Conservation (phyloP, 1,140 invertebrate species). For the Phymorhynchus buccinoides region DNA sequence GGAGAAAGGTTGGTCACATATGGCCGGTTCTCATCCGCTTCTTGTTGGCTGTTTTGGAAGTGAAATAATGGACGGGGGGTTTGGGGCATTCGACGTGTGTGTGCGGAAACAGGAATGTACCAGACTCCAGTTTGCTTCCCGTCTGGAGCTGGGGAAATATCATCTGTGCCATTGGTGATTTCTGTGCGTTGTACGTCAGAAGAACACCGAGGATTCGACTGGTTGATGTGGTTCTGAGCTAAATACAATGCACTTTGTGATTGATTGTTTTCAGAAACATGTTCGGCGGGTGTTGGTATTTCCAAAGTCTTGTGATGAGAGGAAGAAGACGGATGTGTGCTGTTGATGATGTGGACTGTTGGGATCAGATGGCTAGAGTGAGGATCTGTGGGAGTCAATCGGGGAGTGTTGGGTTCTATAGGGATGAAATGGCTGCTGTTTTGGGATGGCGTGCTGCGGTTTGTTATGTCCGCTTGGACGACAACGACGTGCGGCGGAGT, state of each 20-base stretch:
- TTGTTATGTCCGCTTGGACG: not conserved
- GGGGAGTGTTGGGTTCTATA: no score
- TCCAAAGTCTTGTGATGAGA: not conserved
- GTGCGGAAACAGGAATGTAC: constrained; percentile 11
- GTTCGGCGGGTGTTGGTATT: not conserved
- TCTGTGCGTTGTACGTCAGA: not conserved
- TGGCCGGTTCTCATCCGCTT: not conserved
- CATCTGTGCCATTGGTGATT: not conserved
- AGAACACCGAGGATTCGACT: not conserved
- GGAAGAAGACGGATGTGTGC: not conserved
- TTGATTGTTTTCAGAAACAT: not conserved
- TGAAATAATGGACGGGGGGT: not conserved
- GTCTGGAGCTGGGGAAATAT: not conserved
- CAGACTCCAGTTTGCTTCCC: not conserved
- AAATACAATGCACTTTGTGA: not conserved
- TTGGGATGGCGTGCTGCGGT: not conserved
- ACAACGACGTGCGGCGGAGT: not conserved
- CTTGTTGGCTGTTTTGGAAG: not conserved
- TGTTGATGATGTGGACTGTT: not conserved
- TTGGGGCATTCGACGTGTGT: not conserved
- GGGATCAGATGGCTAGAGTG: not conserved
- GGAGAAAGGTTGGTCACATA: not conserved
- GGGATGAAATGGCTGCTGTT: not conserved
- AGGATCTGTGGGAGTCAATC: no score
- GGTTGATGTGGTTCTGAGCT: not conserved